Evolutionary conservation across 2,113 vertebrate species (phyloP).

Genomic region (Platanista minor): DNA sequence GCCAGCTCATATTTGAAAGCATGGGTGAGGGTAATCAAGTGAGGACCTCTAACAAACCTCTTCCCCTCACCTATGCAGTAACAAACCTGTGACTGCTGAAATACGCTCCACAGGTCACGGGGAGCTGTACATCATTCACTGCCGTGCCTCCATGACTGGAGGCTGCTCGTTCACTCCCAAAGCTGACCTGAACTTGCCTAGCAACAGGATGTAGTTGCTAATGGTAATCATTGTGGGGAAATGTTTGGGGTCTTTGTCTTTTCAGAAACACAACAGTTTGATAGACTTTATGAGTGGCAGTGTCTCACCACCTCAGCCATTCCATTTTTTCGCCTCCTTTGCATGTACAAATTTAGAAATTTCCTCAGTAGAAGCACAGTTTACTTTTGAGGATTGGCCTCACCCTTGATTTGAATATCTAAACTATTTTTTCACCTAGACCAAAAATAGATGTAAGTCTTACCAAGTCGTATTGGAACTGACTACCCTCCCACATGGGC

Average conservation of each 20-base stretch:
- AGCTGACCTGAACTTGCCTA: slow-evolving; percentile 52
- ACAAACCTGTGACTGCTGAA: neutral
- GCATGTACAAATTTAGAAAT: neutral
- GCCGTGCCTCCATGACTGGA: neutral
- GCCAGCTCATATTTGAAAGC: neutral
- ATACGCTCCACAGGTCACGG: neutral
- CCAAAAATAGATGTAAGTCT: neutral
- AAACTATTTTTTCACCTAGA: neutral
- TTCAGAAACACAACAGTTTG: neutral
- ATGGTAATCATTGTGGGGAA: slow-evolving; percentile 42
- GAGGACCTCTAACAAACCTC: neutral
- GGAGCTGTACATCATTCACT: neutral
- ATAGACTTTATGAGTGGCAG: neutral
- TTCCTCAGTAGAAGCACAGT: neutral
- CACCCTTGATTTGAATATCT: neutral
- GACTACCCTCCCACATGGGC: neutral
- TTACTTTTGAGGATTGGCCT: neutral
- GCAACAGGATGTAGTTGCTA: slow-evolving; percentile 56
- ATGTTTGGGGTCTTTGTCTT: slow-evolving; percentile 31
- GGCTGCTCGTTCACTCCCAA: slow-evolving; percentile 8
- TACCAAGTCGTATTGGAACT: neutral
- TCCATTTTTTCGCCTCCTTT: neutral
- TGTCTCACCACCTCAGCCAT: neutral
- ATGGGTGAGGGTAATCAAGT: neutral
- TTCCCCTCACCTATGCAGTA: neutral